A percentile compares a stretch with the other conserved stretches of the same genome.
phyloP scores from a whole-genome alignment of 2,888 invertebrate species.

The Eurois occulta region DNA sequence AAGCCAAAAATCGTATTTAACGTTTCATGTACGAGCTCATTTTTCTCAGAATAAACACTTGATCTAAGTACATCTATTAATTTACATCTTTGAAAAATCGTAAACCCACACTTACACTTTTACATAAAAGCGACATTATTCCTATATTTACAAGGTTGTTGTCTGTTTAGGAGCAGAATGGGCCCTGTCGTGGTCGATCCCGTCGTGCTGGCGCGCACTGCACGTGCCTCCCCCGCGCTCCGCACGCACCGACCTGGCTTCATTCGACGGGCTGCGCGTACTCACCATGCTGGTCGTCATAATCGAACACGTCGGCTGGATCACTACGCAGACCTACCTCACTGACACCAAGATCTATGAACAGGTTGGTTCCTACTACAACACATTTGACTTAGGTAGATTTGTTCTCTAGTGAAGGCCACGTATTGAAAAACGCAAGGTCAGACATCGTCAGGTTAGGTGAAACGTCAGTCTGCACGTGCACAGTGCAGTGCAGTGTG shows the following conservation, averaged over 20 bases:
- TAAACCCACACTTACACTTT: not conserved
- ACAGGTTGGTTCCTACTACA: constrained; percentile 69
- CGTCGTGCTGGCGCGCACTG: constrained; percentile 78
- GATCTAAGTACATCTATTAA: not conserved
- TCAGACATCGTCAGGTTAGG: not conserved
- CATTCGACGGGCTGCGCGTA: constrained; percentile 85
- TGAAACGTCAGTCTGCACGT: no score
- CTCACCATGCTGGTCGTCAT: constrained; percentile 86
- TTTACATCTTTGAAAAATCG: not conserved
- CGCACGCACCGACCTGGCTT: constrained; percentile 77
- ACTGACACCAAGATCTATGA: constrained; percentile 80
- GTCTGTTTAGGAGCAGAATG: constrained; percentile 70
- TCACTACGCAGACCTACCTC: constrained; percentile 82
- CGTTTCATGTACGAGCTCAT: not conserved
- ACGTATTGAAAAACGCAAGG: not conserved
- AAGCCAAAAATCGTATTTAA: not conserved
- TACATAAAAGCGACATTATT: not conserved
- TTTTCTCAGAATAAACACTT: not conserved
- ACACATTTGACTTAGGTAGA: not conserved
- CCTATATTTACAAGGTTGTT: constrained; percentile 1
- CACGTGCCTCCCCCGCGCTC: constrained; percentile 70
- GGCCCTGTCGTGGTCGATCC: constrained; percentile 82
- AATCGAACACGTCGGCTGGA: constrained; percentile 87
- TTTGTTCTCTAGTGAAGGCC: not conserved
- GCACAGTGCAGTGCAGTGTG: not conserved